phyloP scores from a whole-genome alignment of 2,888 invertebrate species.

The Sarcophaga carnaria region DNA sequence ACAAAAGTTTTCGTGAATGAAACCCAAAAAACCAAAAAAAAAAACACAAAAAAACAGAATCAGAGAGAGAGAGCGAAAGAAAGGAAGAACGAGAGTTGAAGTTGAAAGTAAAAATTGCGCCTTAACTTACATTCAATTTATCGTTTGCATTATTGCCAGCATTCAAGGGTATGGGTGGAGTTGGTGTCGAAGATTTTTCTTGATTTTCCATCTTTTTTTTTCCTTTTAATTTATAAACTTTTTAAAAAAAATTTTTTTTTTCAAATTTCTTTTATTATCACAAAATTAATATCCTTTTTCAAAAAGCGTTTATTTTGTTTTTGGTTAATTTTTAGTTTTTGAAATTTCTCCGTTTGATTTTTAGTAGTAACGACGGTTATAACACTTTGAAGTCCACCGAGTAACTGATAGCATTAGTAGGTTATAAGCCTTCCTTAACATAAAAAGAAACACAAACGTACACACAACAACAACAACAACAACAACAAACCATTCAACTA shows the following conservation, averaged over 20 bases:
- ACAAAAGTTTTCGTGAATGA: neutral
- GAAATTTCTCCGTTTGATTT: neutral
- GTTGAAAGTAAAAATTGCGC: conserved; percentile 60
- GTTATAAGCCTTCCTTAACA: conserved; percentile 52
- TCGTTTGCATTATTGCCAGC: conserved; percentile 50
- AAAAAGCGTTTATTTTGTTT: conserved; percentile 24
- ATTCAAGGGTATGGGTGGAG: conserved; percentile 38
- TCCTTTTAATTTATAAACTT: conserved; percentile 9
- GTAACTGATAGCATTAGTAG: conserved; percentile 65
- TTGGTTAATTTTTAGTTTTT: neutral
- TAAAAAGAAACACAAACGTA: conserved; percentile 14
- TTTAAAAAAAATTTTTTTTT: conserved; percentile 27
- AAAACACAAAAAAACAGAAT: neutral
- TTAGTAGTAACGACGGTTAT: neutral
- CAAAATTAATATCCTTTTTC: conserved; percentile 8
- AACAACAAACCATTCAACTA: conserved; percentile 10
- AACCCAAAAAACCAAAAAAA: neutral
- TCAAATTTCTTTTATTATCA: neutral
- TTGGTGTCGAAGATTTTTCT: conserved; percentile 51
- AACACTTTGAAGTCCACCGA: conserved; percentile 58
- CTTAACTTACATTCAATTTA: conserved; percentile 72
- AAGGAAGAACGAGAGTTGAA: neutral
- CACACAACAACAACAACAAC: conserved; percentile 17
- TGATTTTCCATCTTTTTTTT: conserved; percentile 58
- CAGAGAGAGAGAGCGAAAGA: too few species aligned